These are phyloP conservation scores for Archips xylosteana DNA, from an alignment of 2,888 invertebrate genomes.

Conservation along the genomic window DNA sequence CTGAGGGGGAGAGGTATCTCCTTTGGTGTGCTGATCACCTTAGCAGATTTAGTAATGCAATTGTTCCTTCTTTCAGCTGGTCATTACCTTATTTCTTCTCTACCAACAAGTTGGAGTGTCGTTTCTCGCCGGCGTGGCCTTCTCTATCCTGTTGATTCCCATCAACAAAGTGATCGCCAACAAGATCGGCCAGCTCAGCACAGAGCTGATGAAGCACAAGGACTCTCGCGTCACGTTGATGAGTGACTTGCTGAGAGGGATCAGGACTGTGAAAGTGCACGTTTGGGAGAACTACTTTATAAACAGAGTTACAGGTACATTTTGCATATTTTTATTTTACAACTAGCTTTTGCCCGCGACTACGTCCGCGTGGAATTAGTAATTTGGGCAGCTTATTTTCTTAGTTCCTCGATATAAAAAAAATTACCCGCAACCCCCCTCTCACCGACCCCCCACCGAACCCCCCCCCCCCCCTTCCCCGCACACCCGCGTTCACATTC, in stretches of 20 bases:
- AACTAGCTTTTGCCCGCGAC: too few relatives aligned
- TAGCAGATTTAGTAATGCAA: too few relatives aligned
- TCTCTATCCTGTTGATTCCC: constrained; percentile 95
- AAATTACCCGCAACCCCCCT: too few relatives aligned
- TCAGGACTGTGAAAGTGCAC: constrained; percentile 95
- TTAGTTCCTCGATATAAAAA: too few relatives aligned
- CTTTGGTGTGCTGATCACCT: too few relatives aligned
- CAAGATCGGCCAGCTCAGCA: constrained; percentile 94
- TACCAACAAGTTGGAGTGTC: constrained; percentile 96
- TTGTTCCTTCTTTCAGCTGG: constrained; percentile 85
- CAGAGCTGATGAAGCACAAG: constrained; percentile 95
- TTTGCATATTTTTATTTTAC: constrained; percentile 41
- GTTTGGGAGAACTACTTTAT: constrained; percentile 97
- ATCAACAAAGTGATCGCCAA: constrained; percentile 95
- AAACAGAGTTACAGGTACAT: constrained; percentile 87
- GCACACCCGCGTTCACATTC: too few relatives aligned
- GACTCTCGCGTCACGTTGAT: constrained; percentile 95
- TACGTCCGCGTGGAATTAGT: too few relatives aligned
- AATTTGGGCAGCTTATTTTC: too few relatives aligned
- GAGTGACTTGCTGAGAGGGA: constrained; percentile 94
- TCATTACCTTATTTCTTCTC: constrained; percentile 92
- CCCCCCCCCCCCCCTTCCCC: too few relatives aligned
- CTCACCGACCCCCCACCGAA: too few relatives aligned
- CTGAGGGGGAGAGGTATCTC: too few relatives aligned
- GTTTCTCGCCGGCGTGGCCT: constrained; percentile 95